Percentiles rank a stretch among this genome's conserved stretches.
phyloP scores from a whole-genome alignment of 2,113 vertebrate species.

The Trichechus manatus region DNA sequence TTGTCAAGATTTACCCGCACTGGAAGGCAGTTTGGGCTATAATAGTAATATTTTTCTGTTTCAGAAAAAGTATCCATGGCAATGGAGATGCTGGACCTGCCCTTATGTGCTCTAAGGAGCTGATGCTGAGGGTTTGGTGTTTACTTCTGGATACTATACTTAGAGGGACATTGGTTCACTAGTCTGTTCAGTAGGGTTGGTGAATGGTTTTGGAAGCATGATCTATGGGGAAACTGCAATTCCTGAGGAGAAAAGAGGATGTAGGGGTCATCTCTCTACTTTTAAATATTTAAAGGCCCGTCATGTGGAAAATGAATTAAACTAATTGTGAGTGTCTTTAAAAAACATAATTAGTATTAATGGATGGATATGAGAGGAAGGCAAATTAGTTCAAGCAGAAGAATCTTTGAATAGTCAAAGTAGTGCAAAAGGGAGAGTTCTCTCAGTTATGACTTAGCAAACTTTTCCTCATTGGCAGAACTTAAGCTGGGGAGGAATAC shows the following conservation, averaged over 20 bases:
- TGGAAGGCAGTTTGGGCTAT: background rate
- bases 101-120: background rate
- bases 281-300: conserved; percentile 11
- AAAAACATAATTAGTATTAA: background rate
- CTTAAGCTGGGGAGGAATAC: background rate
- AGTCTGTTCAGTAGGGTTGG: background rate
- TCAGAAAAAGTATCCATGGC: background rate
- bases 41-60: background rate
- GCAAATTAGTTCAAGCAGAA: background rate
- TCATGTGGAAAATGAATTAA: background rate
- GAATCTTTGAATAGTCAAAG: background rate
- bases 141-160: background rate
- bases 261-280: background rate
- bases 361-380: background rate
- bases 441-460: background rate
- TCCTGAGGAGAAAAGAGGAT: background rate
- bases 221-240: background rate
- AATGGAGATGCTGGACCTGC: background rate
- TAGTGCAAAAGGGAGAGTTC: background rate
- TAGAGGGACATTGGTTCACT: background rate
- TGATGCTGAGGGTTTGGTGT: background rate
- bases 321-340: background rate
- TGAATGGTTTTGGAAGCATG: background rate
- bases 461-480: background rate
- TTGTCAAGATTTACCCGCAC: background rate